Conservation (phyloP, 2,797 vertebrate genomes). For the Melanotaenia trifasciata region DNA sequence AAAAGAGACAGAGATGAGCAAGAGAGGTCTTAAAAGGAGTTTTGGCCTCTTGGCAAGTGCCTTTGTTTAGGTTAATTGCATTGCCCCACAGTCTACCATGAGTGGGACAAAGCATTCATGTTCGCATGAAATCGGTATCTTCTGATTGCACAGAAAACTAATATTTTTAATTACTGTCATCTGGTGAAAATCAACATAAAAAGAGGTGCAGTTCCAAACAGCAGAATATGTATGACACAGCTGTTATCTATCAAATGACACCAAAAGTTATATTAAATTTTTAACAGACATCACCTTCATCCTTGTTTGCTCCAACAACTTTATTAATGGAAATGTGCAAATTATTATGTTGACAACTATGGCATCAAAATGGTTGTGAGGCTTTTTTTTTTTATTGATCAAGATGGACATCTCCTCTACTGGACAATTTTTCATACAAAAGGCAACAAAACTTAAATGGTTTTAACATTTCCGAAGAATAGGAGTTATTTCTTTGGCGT, state of each 20-base stretch:
- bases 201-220: not conserved
- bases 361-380: not conserved
- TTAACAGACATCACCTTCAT: constrained; percentile 7
- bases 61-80: constrained; percentile 39
- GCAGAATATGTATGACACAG: not conserved
- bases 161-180: constrained; percentile 9
- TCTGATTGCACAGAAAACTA: constrained; percentile 11
- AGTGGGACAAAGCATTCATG: not conserved
- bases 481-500: not conserved
- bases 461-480: not conserved
- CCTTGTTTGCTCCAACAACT: not conserved
- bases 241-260: constrained; percentile 22
- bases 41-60: constrained; percentile 34
- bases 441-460: not conserved
- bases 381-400: not conserved
- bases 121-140: constrained; percentile 8
- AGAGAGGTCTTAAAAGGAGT: constrained; percentile 15
- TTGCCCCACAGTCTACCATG: constrained; percentile 13
- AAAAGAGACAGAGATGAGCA: constrained; percentile 1
- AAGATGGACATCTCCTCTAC: constrained; percentile 62
- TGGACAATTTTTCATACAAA: constrained; percentile 69
- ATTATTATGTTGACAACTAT: constrained; percentile 22
- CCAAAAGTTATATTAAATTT: constrained; percentile 21
- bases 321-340: not conserved
- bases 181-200: constrained; percentile 10